Percentiles rank a stretch among this genome's conserved stretches.
Conservation (phyloP, 1,140 invertebrate genomes). For the Artemia franciscana region DNA sequence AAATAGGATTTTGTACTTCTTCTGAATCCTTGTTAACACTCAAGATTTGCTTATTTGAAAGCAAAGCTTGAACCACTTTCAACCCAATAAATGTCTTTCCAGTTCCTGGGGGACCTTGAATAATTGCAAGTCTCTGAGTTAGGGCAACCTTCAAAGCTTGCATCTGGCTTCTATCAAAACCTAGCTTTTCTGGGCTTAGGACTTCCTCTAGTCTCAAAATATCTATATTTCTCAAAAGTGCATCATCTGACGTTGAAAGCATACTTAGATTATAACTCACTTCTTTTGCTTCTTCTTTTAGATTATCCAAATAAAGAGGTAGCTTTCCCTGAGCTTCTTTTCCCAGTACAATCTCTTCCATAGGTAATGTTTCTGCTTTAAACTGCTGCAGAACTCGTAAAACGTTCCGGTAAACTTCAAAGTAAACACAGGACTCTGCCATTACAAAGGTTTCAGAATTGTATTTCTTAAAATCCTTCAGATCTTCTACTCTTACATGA, state of each 20-base stretch:
- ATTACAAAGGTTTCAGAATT: neutral
- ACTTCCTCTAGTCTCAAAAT: neutral
- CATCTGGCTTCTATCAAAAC: no score
- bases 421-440: neutral
- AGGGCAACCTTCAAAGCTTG: no score
- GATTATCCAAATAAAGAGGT: no score
- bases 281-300: neutral
- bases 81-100: constrained; percentile 28
- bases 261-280: neutral
- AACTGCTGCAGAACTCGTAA: neutral
- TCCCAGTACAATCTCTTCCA: neutral
- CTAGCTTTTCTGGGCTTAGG: no score
- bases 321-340: no score
- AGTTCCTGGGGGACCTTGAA: constrained; percentile 32
- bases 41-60: constrained; percentile 15
- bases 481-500: neutral
- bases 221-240: neutral
- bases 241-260: neutral
- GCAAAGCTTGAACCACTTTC: constrained; percentile 16
- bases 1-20: constrained; percentile 20
- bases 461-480: neutral
- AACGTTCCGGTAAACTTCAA: neutral
- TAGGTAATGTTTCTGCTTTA: neutral
- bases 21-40: neutral
- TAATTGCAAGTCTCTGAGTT: constrained; percentile 15